Evolutionary conservation across 2,797 vertebrate species (phyloP), one percentile per base, ranked within the genome.

Genomic region (Delichon dasypus): DNA sequence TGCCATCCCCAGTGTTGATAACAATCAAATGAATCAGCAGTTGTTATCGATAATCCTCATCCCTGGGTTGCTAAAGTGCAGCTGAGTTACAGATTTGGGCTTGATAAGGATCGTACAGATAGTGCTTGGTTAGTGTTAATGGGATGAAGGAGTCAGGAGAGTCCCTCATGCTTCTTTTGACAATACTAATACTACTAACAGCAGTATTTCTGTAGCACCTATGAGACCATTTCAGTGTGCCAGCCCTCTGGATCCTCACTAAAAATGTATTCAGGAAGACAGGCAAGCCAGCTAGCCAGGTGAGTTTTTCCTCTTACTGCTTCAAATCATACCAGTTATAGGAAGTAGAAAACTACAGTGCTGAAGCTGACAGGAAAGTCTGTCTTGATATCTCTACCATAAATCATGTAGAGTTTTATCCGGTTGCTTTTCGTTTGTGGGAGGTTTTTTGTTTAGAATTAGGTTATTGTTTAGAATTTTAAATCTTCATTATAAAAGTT

Each of bases 151-250:
- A 45, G 10, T 1, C 4, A 14, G 47, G 29, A 21, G 5, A 30
- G 16, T 13, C 3, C 1, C 1, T 58, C 0, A 0, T 2, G 0
- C 9, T 60, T 77, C 3, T 77, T 10, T 34, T 72, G 9, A 4
- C 55, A 19, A n/a, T 51, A 16, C 11, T 7, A 47, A 7, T 42
- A 9, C 16, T 65, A 38, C 1, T 38, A 10, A 0, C 32, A 19
- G 1, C 29, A n/a, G 4, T 36, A 32, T 25, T 54, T 68, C 10
- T 66, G 40, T 9, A 60, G 11, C 2, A 26, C 9, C 34, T 72
- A 9, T 1, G 36, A 54, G 47, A 3, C 4, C 3, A 8, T 68
- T 93, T 88, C 2, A 27, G 50, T 44, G 7, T 0, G 2, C 61
- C 3, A 47, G 6, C 3, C 2, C 8, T 75, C 58, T 72, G 17